Evolutionary conservation across 2,113 vertebrate genomes (phyloP), one percentile per base, ranked within the genome.

Genomic region (Prinia subflava): DNA sequence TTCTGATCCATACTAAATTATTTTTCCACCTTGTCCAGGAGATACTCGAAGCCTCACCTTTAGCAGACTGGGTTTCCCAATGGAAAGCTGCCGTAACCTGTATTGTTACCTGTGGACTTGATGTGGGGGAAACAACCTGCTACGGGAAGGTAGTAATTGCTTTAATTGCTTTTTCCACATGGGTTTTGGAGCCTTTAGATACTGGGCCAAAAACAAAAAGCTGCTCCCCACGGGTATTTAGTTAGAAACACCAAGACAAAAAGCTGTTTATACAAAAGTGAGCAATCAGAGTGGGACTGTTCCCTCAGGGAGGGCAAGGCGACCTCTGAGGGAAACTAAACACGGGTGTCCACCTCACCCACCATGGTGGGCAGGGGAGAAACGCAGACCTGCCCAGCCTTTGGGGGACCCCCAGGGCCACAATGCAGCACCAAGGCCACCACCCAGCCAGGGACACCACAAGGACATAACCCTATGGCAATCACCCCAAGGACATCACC

Each of bases 351-450:
- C 4, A 0, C 23, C 23, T 42, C 15, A 17, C 8, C 15, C 3
- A 0, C 16, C 5, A 0, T 0, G 0, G 3, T 0, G 0, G 1
- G 2, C 1, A 39, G 1, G 0, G 1, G 0, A 46, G 1, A 15
- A 2, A 4, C 52, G 0, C 2, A 67, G 3, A 0, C 0, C 2
- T n/a, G 7, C 8, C 1, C 8, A 4, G 2, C 8, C 13, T 8
- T 0, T 3, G 6, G 1, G 18, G 0, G 0, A 1, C 5, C 3
- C 0, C 1, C 2, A 27, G 2, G 1, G 1, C 23, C 4, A 24
- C 2, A 3, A 1, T 0, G 1, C 11, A 13, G 0, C 3, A 1
- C 27, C 4, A 13, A 64, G 19, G 9, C 4, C 39, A 44, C 19
- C 76, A 15, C 6, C 6, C 7, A 35, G 5, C 2, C 10, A 35